Percentiles rank a stretch among this genome's conserved stretches.
These are phyloP conservation scores for Helleia helle DNA, from an alignment of 2,888 invertebrate species.

Conservation along the genomic window DNA sequence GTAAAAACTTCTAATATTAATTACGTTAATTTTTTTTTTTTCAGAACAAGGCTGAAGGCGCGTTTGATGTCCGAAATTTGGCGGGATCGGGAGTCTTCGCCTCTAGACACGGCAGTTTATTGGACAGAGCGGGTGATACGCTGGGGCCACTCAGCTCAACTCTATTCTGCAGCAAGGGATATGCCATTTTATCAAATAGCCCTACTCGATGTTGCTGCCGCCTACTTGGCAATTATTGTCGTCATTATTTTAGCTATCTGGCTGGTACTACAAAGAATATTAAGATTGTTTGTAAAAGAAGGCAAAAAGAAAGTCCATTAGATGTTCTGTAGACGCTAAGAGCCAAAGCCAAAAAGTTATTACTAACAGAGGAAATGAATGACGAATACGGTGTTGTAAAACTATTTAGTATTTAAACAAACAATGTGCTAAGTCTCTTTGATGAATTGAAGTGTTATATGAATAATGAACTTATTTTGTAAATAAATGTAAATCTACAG, in stretches of 20 bases:
- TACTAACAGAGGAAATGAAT: no score
- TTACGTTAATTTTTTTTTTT: no score
- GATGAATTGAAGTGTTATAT: no score
- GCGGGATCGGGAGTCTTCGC: constrained; percentile 61
- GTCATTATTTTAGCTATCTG: constrained; percentile 31
- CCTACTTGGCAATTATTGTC: constrained; percentile 29
- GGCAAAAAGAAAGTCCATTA: constrained; percentile 52
- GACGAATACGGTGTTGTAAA: no score
- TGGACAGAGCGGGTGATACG: constrained; percentile 72
- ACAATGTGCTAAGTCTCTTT: no score
- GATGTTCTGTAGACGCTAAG: background rate
- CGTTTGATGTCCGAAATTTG: constrained; percentile 62
- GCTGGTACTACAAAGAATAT: constrained; percentile 31
- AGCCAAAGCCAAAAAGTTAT: no score
- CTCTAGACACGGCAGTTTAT: constrained; percentile 72
- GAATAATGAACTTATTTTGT: no score
- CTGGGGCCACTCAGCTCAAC: constrained; percentile 46
- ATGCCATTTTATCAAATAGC: constrained; percentile 40
- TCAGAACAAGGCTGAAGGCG: constrained; percentile 58
- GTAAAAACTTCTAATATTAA: no score
- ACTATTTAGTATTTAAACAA: no score
- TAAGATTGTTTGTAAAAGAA: constrained; percentile 31
- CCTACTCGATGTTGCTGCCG: constrained; percentile 46
- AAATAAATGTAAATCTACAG: no score
- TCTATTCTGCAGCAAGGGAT: constrained; percentile 43